Percentiles rank a stretch among this genome's conserved stretches.
These are phyloP conservation scores for Halocynthia roretzi DNA, from an alignment of 23 tunicate genomes.

Conservation along the genomic window DNA sequence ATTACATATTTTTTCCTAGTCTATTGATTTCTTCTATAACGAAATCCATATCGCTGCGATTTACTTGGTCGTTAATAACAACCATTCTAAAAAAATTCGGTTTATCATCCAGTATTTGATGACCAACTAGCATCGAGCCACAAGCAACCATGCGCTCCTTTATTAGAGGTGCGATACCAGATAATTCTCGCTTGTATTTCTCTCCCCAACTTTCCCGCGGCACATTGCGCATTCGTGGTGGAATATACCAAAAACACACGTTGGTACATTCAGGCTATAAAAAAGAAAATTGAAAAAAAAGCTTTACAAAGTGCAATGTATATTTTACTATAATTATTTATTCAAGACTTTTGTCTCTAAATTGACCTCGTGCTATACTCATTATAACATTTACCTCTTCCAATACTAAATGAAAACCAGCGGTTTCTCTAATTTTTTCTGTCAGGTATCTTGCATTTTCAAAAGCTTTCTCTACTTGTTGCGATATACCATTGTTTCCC, in stretches of 20 bases:
- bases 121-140: conserved; percentile 47
- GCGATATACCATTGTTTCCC: conserved; percentile 41
- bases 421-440: conserved; percentile 26
- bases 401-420: conserved; percentile 43
- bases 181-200: conserved; percentile 29
- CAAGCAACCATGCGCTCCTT: conserved; percentile 49
- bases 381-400: conserved; percentile 16
- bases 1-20: conserved; percentile 43
- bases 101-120: conserved; percentile 47
- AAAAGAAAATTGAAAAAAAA: background rate
- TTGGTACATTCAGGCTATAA: conserved; percentile 76
- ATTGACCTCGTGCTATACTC: too few species aligned
- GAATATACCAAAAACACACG: conserved; percentile 80
- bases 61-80: conserved; percentile 56
- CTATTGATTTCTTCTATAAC: conserved; percentile 50
- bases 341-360: too few species aligned
- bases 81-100: conserved; percentile 85
- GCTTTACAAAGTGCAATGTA: background rate
- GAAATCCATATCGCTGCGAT: conserved; percentile 46
- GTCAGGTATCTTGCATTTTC: conserved; percentile 45
- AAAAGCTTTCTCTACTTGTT: conserved; percentile 46
- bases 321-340: background rate
- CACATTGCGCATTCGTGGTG: conserved; percentile 40
- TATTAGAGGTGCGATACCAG: conserved; percentile 41
- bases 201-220: conserved; percentile 17